Conservation (phyloP, 1,140 invertebrate species). For the Heliconius melpomene region DNA sequence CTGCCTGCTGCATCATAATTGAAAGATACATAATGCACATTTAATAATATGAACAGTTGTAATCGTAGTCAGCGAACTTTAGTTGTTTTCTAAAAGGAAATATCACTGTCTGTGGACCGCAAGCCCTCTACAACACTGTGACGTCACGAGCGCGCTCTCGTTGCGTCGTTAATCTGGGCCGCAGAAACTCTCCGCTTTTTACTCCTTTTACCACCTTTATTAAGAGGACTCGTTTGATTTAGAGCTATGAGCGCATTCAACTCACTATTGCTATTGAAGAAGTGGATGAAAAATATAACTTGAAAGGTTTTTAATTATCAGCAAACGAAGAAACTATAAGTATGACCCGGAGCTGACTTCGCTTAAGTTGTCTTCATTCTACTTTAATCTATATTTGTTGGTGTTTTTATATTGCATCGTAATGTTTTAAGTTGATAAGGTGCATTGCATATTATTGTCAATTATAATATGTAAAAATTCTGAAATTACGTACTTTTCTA, state of each 20-base stretch:
- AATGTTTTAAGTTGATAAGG: no score
- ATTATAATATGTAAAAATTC: no score
- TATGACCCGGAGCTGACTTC: not conserved
- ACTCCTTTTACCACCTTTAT: slow-evolving; percentile 3
- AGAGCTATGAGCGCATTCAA: slow-evolving; percentile 14
- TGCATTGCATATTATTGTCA: no score
- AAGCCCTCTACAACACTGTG: not conserved
- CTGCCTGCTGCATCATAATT: no score
- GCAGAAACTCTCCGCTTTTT: not conserved
- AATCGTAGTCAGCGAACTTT: no score
- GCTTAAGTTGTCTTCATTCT: not conserved
- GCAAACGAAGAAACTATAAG: slow-evolving; percentile 13
- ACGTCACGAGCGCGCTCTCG: slow-evolving; percentile 12
- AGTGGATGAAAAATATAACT: slow-evolving; percentile 6
- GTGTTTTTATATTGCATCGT: not conserved
- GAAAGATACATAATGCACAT: no score
- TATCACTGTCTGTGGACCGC: not conserved
- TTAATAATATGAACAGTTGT: no score
- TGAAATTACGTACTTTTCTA: no score
- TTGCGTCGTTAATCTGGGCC: slow-evolving; percentile 19
- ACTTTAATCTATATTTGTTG: not conserved
- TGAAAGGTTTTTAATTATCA: slow-evolving; percentile 9
- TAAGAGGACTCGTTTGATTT: slow-evolving; percentile 6
- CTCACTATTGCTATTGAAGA: not conserved
- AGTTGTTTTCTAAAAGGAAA: no score